Conservation (phyloP, 1,140 invertebrate species). For the Drosophila tristis region DNA sequence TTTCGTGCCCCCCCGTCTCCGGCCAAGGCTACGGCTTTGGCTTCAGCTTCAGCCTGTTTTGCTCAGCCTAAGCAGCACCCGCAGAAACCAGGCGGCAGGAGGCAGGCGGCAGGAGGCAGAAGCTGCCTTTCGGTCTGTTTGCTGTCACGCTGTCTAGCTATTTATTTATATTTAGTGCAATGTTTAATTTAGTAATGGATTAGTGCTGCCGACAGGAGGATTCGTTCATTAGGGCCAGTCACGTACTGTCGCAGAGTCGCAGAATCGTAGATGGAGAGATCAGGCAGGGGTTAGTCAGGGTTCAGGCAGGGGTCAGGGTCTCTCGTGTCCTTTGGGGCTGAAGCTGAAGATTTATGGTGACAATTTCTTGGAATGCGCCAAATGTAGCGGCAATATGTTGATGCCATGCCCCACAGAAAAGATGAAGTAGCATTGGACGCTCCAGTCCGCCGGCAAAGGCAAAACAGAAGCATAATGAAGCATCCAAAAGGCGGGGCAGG, state of each 20-base stretch:
- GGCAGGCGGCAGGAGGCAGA: neutral
- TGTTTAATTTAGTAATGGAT: conserved; percentile 83
- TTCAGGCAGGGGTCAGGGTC: neutral
- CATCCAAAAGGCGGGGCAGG: conserved; percentile 6
- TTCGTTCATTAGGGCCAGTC: conserved; percentile 70
- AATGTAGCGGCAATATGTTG: neutral
- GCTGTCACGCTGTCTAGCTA: conserved; percentile 78
- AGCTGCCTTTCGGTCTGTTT: conserved; percentile 58
- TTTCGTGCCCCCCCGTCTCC: conserved; percentile 16
- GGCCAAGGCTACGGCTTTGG: too few species aligned
- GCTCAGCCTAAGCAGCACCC: conserved; percentile 14
- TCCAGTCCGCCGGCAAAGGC: conserved; percentile 26
- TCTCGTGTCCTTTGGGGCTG: conserved; percentile 5
- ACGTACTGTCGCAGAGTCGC: conserved; percentile 30
- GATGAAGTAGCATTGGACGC: conserved; percentile 2
- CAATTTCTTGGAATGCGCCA: conserved; percentile 8
- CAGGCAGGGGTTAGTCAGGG: too few species aligned
- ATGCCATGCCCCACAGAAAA: conserved; percentile 1
- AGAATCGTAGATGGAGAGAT: neutral
- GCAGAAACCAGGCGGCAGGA: neutral
- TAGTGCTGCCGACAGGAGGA: conserved; percentile 46
- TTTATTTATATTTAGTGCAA: conserved; percentile 80
- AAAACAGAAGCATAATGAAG: conserved; percentile 72
- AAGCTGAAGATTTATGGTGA: conserved; percentile 69
- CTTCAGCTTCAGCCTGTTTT: conserved; percentile 23